Percentiles rank a stretch among this genome's conserved stretches.
phyloP scores from a whole-genome alignment of 2,797 vertebrate species.

The Tolypeutes matacus region DNA sequence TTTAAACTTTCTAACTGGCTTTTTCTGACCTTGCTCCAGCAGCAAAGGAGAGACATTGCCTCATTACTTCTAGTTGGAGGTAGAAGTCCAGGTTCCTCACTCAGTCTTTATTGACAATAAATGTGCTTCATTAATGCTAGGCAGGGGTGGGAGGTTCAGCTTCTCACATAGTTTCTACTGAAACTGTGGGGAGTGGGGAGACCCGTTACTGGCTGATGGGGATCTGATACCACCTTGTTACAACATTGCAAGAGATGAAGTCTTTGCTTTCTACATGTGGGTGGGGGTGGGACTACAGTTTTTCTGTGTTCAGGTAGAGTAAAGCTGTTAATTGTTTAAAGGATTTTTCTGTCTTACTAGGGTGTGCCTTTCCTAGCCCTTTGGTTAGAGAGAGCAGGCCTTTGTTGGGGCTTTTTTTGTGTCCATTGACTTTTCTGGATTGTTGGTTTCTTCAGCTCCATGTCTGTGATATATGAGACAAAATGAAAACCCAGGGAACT shows the following conservation, averaged over 20 bases:
- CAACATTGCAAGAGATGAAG: neutral
- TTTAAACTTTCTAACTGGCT: neutral
- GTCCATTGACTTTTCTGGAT: neutral
- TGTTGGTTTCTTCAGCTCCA: neutral
- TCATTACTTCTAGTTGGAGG: neutral
- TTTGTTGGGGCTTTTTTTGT: neutral
- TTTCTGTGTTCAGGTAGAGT: neutral
- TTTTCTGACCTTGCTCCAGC: neutral
- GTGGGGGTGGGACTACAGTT: neutral
- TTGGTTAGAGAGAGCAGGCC: neutral
- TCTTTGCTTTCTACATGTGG: neutral
- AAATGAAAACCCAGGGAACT: neutral
- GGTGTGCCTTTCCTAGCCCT: neutral
- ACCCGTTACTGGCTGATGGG: neutral
- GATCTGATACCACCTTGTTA: neutral
- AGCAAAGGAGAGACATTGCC: neutral
- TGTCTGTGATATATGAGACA: neutral
- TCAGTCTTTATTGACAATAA: neutral
- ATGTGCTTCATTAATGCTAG: neutral
- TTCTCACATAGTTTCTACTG: neutral
- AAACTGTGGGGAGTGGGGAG: neutral
- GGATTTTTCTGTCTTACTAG: neutral
- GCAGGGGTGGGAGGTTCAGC: neutral
- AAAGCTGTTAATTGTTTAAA: neutral
- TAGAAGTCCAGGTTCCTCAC: neutral